Percentiles rank a stretch among this genome's conserved stretches.
phyloP scores from a whole-genome alignment of 2,797 vertebrate genomes.

The Leptodactylus fallax region DNA sequence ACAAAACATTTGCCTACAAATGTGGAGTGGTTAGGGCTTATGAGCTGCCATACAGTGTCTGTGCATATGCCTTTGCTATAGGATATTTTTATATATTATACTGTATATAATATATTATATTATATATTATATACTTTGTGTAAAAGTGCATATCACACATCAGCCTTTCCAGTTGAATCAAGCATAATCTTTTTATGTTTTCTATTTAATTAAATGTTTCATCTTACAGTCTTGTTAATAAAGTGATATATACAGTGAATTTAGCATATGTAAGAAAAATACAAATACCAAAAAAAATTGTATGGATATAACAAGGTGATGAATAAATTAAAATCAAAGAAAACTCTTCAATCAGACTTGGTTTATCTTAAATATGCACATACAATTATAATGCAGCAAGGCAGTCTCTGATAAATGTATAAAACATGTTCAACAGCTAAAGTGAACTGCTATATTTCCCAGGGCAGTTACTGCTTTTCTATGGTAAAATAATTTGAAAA shows the following conservation, averaged over 20 bases:
- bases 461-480: background rate
- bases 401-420: background rate
- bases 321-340: background rate
- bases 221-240: background rate
- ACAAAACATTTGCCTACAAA: no score
- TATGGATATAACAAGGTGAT: background rate
- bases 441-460: background rate
- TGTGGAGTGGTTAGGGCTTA: no score
- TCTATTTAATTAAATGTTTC: background rate
- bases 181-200: background rate
- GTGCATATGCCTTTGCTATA: no score
- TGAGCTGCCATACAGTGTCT: no score
- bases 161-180: background rate
- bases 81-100: no score
- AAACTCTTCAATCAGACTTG: conserved; percentile 11
- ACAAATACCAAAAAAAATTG: no score
- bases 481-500: background rate
- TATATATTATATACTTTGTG: no score
- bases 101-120: no score
- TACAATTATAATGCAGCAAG: background rate
- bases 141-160: no score
- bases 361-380: conserved; percentile 7
- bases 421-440: background rate
- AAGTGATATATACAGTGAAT: background rate
- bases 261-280: background rate